Evolutionary conservation across 2,113 vertebrate genomes (phyloP), one percentile per base, ranked within the genome.

Genomic region (Tiliqua scincoides): DNA sequence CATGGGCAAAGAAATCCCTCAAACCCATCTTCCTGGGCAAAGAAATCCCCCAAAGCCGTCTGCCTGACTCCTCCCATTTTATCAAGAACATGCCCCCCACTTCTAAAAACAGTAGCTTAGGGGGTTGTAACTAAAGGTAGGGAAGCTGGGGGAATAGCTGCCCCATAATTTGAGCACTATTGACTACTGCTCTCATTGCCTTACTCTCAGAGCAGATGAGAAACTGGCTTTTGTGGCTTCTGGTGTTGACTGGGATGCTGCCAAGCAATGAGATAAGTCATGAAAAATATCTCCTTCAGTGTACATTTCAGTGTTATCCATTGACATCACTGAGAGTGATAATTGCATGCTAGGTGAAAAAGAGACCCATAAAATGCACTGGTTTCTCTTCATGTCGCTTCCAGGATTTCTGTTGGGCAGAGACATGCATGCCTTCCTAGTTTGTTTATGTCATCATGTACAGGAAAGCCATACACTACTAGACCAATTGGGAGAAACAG

Each of bases 401-500:
- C 82, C 43, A 72, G 89, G 85, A 23, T 83, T 93, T 77, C 88
- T 87, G 77, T 52, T 0, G 1, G 84, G 61, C 74, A 86, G 77
- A 83, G 27, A 82, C 93, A 93, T 89, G 81, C 84, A 93, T 87
- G 78, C 88, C 90, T 59, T 65, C 84, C 81, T 83, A 73, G 80
- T 92, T 77, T 90, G 87, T 94, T 91, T 91, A 93, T 91, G 91
- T 94, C 91, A 89, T 92, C 87, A 91, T 77, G 91, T 92, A 82
- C 68, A 88, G 87, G 92, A 91, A 32, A 91, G 89, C 88, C 85
- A 89, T 91, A 91, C 91, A 90, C 63, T 71, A 90, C 63, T 71
- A 91, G 89, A 90, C 90, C 92, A 91, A 93, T 87, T 89, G 63
- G 27, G 72, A 91, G 91, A 95, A 92, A 6, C 61, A 52, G 85